Percentiles rank a stretch among this genome's conserved stretches.
Evolutionary conservation across 2,113 vertebrate genomes (phyloP).

Genomic region (Elanoides forficatus): DNA sequence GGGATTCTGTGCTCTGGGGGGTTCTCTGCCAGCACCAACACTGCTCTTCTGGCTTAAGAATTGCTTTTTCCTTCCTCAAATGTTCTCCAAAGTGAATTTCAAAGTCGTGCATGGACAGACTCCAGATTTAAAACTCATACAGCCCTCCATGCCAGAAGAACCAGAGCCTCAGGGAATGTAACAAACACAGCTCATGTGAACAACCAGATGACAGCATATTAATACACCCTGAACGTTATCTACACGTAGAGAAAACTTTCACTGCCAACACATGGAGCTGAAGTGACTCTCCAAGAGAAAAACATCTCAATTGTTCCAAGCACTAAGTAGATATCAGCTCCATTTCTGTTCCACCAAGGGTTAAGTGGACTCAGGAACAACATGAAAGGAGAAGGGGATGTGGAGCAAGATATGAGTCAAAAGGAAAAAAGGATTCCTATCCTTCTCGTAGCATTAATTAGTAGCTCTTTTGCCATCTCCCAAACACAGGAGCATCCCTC

Average conservation of each 20-base stretch:
- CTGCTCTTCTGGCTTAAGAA: background rate
- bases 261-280: background rate
- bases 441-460: background rate
- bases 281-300: background rate
- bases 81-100: background rate
- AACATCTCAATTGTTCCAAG: background rate
- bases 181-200: slow-evolving; percentile 1
- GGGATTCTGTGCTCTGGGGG: background rate
- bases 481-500: background rate
- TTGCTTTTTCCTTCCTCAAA: slow-evolving; percentile 1
- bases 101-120: slow-evolving; percentile 29
- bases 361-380: background rate
- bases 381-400: background rate
- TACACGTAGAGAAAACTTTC: background rate
- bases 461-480: background rate
- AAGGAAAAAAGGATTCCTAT: background rate
- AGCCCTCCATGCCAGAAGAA: slow-evolving; percentile 23
- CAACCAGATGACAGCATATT: slow-evolving; percentile 19
- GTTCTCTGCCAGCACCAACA: background rate
- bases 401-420: background rate
- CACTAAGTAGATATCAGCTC: background rate
- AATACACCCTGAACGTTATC: background rate
- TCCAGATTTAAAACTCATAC: slow-evolving; percentile 37
- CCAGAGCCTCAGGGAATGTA: background rate
- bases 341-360: background rate